phyloP scores from a whole-genome alignment of 2,888 invertebrate genomes.

The Kuschelorhynchus macadamiae region DNA sequence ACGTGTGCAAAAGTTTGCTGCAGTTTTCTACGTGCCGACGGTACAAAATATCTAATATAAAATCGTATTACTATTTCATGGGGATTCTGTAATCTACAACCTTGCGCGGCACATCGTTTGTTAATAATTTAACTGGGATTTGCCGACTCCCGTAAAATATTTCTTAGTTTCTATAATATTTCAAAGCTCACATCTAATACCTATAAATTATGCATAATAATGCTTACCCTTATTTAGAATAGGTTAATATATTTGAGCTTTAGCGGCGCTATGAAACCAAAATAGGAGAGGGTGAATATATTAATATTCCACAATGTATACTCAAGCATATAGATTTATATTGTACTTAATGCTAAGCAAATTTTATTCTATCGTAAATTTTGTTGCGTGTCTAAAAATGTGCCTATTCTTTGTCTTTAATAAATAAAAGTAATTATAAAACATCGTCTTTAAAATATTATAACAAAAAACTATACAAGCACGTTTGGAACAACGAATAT shows the following conservation, averaged over 20 bases:
- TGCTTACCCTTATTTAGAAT: conserved; percentile 45
- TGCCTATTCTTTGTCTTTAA: neutral
- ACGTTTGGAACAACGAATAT: too few relatives aligned
- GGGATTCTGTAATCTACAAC: conserved; percentile 11
- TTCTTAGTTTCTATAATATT: conserved; percentile 26
- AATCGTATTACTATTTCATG: too few relatives aligned
- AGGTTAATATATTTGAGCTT: conserved; percentile 47
- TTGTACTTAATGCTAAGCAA: conserved; percentile 28
- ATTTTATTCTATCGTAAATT: conserved; percentile 35
- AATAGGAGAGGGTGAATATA: conserved; percentile 49
- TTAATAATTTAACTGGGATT: conserved; percentile 23
- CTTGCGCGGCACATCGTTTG: conserved; percentile 16
- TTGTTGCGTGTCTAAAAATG: neutral
- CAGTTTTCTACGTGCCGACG: too few relatives aligned
- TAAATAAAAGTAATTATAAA: neutral
- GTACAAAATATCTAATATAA: too few relatives aligned
- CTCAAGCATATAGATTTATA: conserved; percentile 38
- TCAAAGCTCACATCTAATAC: conserved; percentile 31
- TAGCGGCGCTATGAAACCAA: conserved; percentile 41
- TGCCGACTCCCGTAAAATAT: conserved; percentile 11
- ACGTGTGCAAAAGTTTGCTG: too few relatives aligned
- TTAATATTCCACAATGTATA: conserved; percentile 40
- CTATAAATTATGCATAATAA: conserved; percentile 40
- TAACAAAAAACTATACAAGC: too few relatives aligned
- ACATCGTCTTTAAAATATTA: too few relatives aligned